phyloP scores from a whole-genome alignment of 2,888 invertebrate species.

The Lordiphosa andalusiaca region DNA sequence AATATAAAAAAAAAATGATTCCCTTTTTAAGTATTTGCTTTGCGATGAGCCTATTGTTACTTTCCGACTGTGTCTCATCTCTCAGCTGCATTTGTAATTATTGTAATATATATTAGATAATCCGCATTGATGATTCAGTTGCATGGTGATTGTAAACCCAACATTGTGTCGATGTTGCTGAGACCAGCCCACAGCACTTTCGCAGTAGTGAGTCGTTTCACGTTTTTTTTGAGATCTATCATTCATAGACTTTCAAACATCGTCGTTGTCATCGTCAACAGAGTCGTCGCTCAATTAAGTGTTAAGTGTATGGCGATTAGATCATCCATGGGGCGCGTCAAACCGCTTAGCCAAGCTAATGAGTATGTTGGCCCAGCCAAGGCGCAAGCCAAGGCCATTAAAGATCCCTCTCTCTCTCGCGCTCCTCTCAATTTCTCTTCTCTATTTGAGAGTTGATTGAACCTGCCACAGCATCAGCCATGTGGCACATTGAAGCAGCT shows the following conservation, averaged over 20 bases:
- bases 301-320: conserved; percentile 57
- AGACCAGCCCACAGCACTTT: conserved; percentile 15
- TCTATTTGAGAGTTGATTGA: conserved; percentile 45
- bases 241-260: conserved; percentile 32
- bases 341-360: conserved; percentile 51
- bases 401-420: neutral
- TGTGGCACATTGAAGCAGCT: conserved; percentile 41
- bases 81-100: too few species aligned
- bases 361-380: conserved; percentile 24
- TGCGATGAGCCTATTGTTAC: too few species aligned
- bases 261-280: neutral
- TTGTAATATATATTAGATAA: neutral
- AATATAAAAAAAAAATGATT: too few species aligned
- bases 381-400: conserved; percentile 47
- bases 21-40: too few species aligned
- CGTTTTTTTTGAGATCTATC: conserved; percentile 43
- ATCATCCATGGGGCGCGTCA: conserved; percentile 54
- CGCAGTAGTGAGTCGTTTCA: conserved; percentile 21
- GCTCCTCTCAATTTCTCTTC: neutral
- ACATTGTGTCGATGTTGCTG: conserved; percentile 8
- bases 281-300: conserved; percentile 37
- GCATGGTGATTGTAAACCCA: neutral
- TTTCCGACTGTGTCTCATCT: too few species aligned
- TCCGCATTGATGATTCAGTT: conserved; percentile 25
- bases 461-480: conserved; percentile 40